A percentile compares a stretch with the other conserved stretches of the same genome.
Evolutionary conservation across 2,888 invertebrate genomes (phyloP).

Genomic region (Drosophila acutilabella): DNA sequence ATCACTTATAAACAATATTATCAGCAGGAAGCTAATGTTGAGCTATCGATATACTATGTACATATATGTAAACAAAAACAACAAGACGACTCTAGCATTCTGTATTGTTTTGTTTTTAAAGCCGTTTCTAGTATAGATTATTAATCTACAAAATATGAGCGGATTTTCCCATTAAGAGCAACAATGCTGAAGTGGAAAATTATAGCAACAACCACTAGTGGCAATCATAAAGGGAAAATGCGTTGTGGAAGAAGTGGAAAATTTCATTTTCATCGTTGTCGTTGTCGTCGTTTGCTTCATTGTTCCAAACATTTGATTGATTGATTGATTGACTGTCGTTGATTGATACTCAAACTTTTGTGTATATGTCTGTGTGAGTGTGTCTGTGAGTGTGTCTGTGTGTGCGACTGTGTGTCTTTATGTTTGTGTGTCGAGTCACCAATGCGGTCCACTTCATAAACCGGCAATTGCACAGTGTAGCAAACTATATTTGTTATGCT

Average conservation of each 20-base stretch:
- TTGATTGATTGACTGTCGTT: conserved; percentile 71
- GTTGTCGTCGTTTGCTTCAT: conserved; percentile 37
- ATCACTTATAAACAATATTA: too few species aligned
- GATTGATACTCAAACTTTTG: conserved; percentile 71
- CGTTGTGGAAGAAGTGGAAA: conserved; percentile 25
- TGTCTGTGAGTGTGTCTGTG: background rate
- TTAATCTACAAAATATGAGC: background rate
- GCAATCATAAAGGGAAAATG: conserved; percentile 14
- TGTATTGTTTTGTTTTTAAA: too few species aligned
- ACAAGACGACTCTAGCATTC: too few species aligned
- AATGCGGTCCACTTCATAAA: conserved; percentile 56
- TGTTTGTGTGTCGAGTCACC: conserved; percentile 56
- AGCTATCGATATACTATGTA: too few species aligned
- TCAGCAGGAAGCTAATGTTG: too few species aligned
- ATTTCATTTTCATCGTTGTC: conserved; percentile 19
- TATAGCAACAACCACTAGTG: conserved; percentile 12
- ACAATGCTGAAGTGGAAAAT: background rate
- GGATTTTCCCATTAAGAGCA: conserved; percentile 3
- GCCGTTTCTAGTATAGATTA: background rate
- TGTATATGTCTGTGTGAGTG: conserved; percentile 13
- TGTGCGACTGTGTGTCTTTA: conserved; percentile 15
- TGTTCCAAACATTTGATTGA: conserved; percentile 61
- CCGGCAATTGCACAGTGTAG: conserved; percentile 40
- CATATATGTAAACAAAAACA: too few species aligned
- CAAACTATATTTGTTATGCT: background rate